Base-by-base conservation (phyloP, 2,797 vertebrate genomes). In the Ctenopoma multispine region DNA sequence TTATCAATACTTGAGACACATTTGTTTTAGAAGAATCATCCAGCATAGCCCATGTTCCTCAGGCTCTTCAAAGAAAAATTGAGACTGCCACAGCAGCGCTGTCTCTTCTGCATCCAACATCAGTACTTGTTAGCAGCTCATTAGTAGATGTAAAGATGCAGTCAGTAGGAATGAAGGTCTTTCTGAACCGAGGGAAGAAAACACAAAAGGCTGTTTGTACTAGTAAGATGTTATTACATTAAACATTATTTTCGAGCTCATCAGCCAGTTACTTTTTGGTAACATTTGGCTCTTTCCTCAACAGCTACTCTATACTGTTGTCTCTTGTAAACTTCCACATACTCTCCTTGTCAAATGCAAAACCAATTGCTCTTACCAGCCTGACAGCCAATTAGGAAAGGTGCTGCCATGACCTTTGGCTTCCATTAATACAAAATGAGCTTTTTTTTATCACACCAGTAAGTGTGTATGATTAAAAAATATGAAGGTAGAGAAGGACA, bases 341-440 rank as follows among this genome's bases (percentile, higher is more conserved):
- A 18, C 21, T 75, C 71, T 40, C 71, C 73, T 77, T 77, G 63
- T 66, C 63, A 77, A 77, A 77, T 60, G 17, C 69, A 50, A 44
- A 70, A 31, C 69, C 55, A 49, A 27, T 12, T 38, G 67, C 72
- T 55, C 60, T 5, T 9, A 34, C 14, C 47, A 27, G 69, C 31
- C 31, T 34, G 31, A 34, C 31, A 34, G 31, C 60, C 58, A 53
- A 47, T 59, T 63, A 69, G 54, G 61, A 63, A 70, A 80, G 70
- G 60, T 78, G 74, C 49, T 68, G 62, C 61, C 36, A 2, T 41
- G 49, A 80, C 71, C 68, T 75, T 62, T 63, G 53, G 31, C 62
- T 74, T 57, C 41, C 57, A 63, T 75, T 55, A 47, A 48, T 44
- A 69, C 5, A 50, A 43, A 72, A 44, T 7, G 7, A 31, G 53